Conservation (phyloP, 2,113 vertebrate genomes). For the Mesocricetus auratus region DNA sequence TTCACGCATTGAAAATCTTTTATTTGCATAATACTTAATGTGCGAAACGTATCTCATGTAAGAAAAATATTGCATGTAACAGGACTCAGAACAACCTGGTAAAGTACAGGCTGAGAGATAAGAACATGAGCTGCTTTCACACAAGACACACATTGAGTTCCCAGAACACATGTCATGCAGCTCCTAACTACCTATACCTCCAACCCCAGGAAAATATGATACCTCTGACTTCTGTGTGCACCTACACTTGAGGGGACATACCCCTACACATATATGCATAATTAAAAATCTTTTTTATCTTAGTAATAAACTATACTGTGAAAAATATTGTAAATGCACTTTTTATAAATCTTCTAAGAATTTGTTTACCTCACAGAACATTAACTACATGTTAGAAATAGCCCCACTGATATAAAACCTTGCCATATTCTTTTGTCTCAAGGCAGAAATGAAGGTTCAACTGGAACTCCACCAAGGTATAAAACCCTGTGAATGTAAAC, state of each 20-base stretch:
- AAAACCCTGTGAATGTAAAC: not conserved
- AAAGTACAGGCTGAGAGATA: not conserved
- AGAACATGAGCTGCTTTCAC: not conserved
- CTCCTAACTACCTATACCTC: not conserved
- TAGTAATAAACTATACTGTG: not conserved
- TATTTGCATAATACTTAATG: not conserved
- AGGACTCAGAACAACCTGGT: not conserved
- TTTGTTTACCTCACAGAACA: not conserved
- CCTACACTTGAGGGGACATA: not conserved
- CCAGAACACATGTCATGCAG: no score
- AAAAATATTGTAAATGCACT: not conserved
- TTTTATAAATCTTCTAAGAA: not conserved
- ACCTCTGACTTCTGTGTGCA: not conserved
- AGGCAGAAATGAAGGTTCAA: slow-evolving; percentile 14
- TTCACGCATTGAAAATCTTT: not conserved
- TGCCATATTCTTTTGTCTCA: not conserved
- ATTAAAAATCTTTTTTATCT: not conserved
- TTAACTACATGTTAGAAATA: not conserved
- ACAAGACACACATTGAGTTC: not conserved
- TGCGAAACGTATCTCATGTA: not conserved
- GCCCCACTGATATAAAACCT: not conserved
- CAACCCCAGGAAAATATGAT: not conserved
- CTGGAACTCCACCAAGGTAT: not conserved
- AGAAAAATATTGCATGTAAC: not conserved
- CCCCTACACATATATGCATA: not conserved